Conservation (phyloP, 2,888 invertebrate genomes). For the Strigamia maritima region DNA sequence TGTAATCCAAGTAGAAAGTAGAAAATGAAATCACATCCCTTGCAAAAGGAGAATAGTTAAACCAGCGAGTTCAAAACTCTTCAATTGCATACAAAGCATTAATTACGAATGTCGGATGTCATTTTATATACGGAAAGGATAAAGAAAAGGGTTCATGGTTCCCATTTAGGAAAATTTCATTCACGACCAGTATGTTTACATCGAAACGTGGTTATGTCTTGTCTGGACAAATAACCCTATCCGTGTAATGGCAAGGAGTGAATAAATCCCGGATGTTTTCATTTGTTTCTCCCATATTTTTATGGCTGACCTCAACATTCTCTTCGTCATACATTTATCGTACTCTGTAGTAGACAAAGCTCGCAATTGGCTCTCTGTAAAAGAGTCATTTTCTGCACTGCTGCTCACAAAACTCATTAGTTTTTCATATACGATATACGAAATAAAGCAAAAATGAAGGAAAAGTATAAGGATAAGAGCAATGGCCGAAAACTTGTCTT, state of each 20-base stretch:
- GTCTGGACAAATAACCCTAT: neutral
- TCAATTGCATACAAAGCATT: neutral
- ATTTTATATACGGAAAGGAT: neutral
- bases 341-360: neutral
- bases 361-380: neutral
- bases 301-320: conserved; percentile 8
- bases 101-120: neutral
- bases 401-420: conserved; percentile 26
- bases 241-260: neutral
- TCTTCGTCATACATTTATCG: neutral
- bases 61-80: neutral
- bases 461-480: neutral
- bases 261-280: conserved; percentile 3
- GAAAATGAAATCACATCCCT: neutral
- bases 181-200: neutral
- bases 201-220: neutral
- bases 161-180: neutral
- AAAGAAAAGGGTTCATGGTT: neutral
- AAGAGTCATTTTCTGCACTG: conserved; percentile 21
- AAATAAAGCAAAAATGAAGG: neutral
- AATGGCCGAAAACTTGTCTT: neutral
- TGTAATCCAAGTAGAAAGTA: conserved; percentile 4
- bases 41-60: neutral
- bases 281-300: neutral
- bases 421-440: neutral